Evolutionary conservation across 2,113 vertebrate species (phyloP).

Genomic region (Scartelaos histophorus): DNA sequence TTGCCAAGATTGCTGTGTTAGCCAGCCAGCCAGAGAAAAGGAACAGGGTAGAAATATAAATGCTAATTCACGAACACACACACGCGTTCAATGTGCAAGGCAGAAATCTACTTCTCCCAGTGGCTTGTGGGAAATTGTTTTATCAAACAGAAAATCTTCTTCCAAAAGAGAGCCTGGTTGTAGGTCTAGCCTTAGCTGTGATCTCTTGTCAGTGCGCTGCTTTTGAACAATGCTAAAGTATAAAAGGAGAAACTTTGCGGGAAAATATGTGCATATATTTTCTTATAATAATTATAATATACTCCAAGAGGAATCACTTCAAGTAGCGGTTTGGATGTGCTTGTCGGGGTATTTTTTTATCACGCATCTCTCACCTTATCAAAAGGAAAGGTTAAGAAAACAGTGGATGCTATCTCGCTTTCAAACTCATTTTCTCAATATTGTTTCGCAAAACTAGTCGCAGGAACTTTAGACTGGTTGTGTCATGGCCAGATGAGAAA

Average conservation of each 20-base stretch:
- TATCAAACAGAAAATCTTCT: constrained; percentile 36
- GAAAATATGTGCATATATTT: neutral
- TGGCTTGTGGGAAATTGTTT: constrained; percentile 54
- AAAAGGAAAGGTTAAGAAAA: neutral
- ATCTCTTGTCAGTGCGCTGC: neutral
- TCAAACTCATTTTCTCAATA: too few relatives aligned
- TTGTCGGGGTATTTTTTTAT: neutral
- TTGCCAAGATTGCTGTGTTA: constrained; percentile 73
- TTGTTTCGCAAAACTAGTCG: too few relatives aligned
- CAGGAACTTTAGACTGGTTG: too few relatives aligned
- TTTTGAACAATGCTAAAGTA: constrained; percentile 4
- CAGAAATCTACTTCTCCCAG: constrained; percentile 20
- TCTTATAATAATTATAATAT: neutral
- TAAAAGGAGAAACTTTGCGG: neutral
- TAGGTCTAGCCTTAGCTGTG: constrained; percentile 12
- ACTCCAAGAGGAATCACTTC: neutral
- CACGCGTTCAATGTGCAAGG: neutral
- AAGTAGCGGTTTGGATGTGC: neutral
- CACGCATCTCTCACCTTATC: neutral
- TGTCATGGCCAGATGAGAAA: too few relatives aligned
- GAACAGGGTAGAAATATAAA: constrained; percentile 56
- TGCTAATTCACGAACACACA: constrained; percentile 42
- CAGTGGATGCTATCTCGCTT: neutral
- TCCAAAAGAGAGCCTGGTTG: constrained; percentile 26
- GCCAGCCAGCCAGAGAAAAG: constrained; percentile 62